Percentiles rank a stretch among this genome's conserved stretches.
phyloP scores from a whole-genome alignment of 1,140 invertebrate species.

The Cyclargus thomasi region DNA sequence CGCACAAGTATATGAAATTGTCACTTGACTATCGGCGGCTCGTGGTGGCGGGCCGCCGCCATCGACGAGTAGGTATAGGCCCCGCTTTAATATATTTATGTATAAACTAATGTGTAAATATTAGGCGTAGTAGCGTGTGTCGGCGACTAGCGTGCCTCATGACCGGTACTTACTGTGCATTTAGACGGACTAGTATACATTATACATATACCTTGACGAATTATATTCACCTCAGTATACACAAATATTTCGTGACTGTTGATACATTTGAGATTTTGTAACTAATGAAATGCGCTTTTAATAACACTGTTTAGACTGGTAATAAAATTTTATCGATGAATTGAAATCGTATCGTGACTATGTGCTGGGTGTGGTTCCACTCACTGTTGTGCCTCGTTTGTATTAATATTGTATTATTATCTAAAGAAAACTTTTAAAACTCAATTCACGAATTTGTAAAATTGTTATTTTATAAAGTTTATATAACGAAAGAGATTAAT shows the following conservation, averaged over 20 bases:
- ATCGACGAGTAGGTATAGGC: background rate
- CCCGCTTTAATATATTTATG: background rate
- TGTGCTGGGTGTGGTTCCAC: background rate
- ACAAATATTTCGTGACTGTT: background rate
- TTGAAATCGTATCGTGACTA: background rate
- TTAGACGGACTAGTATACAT: conserved; percentile 22
- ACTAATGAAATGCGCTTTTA: background rate
- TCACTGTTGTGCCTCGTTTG: background rate
- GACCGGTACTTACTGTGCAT: conserved; percentile 24
- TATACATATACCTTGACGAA: background rate
- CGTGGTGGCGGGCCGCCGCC: too few relatives aligned
- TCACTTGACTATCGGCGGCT: too few relatives aligned
- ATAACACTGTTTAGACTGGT: background rate
- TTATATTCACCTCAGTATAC: conserved; percentile 9
- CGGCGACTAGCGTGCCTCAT: conserved; percentile 27
- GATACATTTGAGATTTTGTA: background rate
- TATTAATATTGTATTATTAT: background rate
- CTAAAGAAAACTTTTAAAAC: background rate
- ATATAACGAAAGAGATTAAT: too few relatives aligned
- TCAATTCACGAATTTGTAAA: background rate
- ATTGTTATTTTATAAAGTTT: too few relatives aligned
- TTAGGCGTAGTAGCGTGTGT: background rate
- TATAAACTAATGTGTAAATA: conserved; percentile 18
- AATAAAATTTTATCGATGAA: background rate
- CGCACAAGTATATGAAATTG: background rate